Base-by-base conservation (phyloP, 1,140 invertebrate genomes). In the Pseudomyrmex concolor region DNA sequence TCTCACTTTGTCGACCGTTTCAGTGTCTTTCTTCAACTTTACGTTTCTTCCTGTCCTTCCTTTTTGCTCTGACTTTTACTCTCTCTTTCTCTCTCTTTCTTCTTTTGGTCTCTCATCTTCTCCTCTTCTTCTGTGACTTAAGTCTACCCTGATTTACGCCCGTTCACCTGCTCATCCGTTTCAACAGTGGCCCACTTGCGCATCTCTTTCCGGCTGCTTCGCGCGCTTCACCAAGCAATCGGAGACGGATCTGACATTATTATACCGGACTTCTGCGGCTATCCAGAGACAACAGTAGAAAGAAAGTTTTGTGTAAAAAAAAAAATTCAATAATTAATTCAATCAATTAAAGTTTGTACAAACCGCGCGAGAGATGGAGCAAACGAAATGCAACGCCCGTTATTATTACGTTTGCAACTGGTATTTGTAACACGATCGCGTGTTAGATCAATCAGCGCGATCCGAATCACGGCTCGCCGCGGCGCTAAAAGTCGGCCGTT, bases 101-200 rank as follows among this genome's bases (percentile, higher is more conserved):
- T 72, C 70, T 55, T 68, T 84, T 70, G 50, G 48, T 63, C 67
- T 71, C 34, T 72, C 84, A 34, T 8, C 45, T 64, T 83, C 59
- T 25, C 68, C 15, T 66, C 60, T 73, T 12, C 50, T 51, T 70
- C 22, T 76, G 50, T 55, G 25, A 22, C 76, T 80, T 64, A 83
- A 86, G 86, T 85, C 85, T 85, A 88, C 87, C 88, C 90, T 90
- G 89, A 92, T 92, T 92, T 92, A 91, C 89, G 83, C 84, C 62
- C 81, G 87, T 72, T 91, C 91, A 91, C 91, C 91, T 91, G 91
- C 84, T 91, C 89, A 90, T 91, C 90, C 91, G 89, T 87, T 86
- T 91, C 88, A 91, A 88, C 82, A 86, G 87, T 90, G 86, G 88
- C 88, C 90, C 89, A 90, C 86, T 91, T 91, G 88, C 83, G 25